These are phyloP conservation scores for Nilaparvata lugens DNA, from an alignment of 1,140 invertebrate genomes.

Conservation along the genomic window DNA sequence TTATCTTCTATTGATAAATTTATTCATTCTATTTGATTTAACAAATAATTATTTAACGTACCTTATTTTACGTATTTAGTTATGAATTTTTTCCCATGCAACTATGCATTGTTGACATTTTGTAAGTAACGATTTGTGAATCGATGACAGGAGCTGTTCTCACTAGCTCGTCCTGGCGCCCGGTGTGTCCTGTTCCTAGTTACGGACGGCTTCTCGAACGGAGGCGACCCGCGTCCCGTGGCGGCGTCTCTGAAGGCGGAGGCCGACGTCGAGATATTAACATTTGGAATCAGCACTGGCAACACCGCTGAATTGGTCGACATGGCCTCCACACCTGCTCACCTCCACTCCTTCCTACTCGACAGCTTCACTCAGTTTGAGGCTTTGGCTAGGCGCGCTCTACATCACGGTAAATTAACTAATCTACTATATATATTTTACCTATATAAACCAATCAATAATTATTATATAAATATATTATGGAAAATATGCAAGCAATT, in stretches of 20 bases:
- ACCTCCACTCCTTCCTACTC: constrained; percentile 56
- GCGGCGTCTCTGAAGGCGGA: constrained; percentile 43
- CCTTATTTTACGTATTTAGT: too few relatives aligned
- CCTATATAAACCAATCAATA: too few relatives aligned
- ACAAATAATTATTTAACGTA: too few relatives aligned
- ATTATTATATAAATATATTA: background rate
- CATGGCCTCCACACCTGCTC: constrained; percentile 52
- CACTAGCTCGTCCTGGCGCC: constrained; percentile 35
- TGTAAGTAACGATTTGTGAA: too few relatives aligned
- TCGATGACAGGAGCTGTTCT: constrained; percentile 16
- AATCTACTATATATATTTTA: background rate
- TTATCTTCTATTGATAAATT: too few relatives aligned
- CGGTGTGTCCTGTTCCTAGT: constrained; percentile 55
- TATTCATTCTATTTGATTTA: too few relatives aligned
- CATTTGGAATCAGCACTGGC: constrained; percentile 58
- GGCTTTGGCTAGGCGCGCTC: constrained; percentile 52
- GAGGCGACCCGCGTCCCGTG: constrained; percentile 51
- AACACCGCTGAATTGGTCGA: constrained; percentile 55
- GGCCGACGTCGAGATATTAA: constrained; percentile 51
- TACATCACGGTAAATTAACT: constrained; percentile 51
- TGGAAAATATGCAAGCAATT: too few relatives aligned
- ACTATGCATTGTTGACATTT: too few relatives aligned
- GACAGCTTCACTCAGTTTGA: constrained; percentile 65
- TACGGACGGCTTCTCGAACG: constrained; percentile 65
- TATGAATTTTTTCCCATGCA: too few relatives aligned